Evolutionary conservation across 2,888 invertebrate genomes (phyloP).

Genomic region (Stegophylla sp.): DNA sequence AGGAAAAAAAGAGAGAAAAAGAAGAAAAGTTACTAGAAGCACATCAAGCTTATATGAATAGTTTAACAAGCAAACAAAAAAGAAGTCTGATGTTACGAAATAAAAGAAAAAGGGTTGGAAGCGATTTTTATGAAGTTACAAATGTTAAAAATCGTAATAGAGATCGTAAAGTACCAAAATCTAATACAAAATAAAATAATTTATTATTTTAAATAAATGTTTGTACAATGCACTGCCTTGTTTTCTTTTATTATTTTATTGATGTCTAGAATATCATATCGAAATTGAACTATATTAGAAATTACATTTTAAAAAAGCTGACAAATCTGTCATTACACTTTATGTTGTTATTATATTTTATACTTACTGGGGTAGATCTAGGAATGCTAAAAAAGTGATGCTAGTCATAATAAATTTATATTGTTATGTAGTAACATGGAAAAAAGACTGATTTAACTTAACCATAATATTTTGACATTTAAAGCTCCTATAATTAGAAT

Average conservation of each 20-base stretch:
- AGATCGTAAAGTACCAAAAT: conserved; percentile 58
- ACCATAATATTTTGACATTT: too few species aligned
- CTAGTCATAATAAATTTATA: too few species aligned
- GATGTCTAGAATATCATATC: background rate
- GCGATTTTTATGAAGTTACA: conserved; percentile 86
- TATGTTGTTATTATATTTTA: too few species aligned
- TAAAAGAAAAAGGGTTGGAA: conserved; percentile 82
- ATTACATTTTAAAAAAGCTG: too few species aligned
- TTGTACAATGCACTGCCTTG: background rate
- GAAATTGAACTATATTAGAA: too few species aligned
- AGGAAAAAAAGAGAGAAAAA: conserved; percentile 65
- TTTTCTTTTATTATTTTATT: conserved; percentile 12
- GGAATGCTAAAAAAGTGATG: too few species aligned
- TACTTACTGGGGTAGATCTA: too few species aligned
- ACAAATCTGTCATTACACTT: too few species aligned
- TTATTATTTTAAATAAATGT: conserved; percentile 8
- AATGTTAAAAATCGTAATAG: conserved; percentile 84
- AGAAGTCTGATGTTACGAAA: conserved; percentile 77
- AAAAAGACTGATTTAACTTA: too few species aligned
- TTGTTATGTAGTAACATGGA: too few species aligned
- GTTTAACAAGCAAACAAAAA: conserved; percentile 78
- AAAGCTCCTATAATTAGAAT: too few species aligned
- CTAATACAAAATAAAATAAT: conserved; percentile 19
- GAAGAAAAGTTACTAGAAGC: conserved; percentile 60
- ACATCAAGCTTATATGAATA: conserved; percentile 66